Percentiles rank a stretch among this genome's conserved stretches.
Conservation (phyloP, 2,113 vertebrate species). For the Cromileptes altivelis region DNA sequence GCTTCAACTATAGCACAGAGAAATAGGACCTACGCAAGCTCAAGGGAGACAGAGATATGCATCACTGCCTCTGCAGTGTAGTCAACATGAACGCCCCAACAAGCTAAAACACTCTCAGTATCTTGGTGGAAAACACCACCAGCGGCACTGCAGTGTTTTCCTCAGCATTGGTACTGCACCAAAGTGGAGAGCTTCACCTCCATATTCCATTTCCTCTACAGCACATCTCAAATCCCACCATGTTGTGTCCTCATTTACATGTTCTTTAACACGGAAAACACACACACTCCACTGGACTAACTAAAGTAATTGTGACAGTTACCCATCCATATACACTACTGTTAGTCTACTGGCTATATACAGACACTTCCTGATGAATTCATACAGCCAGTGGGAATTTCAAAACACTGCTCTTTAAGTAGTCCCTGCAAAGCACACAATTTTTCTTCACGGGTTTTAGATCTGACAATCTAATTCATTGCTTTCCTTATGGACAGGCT, state of each 20-base stretch:
- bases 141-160: slow-evolving; percentile 85
- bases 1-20: slow-evolving; percentile 35
- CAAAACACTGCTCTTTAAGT: neutral
- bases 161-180: slow-evolving; percentile 83
- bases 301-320: slow-evolving; percentile 24
- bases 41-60: slow-evolving; percentile 62
- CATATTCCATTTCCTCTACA: slow-evolving; percentile 52
- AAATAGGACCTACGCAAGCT: slow-evolving; percentile 59
- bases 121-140: slow-evolving; percentile 81
- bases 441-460: neutral
- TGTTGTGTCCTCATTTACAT: slow-evolving; percentile 13
- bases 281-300: neutral
- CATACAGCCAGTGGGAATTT: slow-evolving; percentile 4
- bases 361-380: slow-evolving; percentile 17
- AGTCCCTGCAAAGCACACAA: slow-evolving; percentile 1
- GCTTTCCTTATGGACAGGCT: neutral
- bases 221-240: slow-evolving; percentile 36
- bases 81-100: slow-evolving; percentile 79
- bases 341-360: slow-evolving; percentile 13
- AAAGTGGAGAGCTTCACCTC: slow-evolving; percentile 73
- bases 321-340: slow-evolving; percentile 19
- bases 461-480: slow-evolving; percentile 10
- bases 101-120: slow-evolving; percentile 68
- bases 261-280: slow-evolving; percentile 25
- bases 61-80: slow-evolving; percentile 79